These are phyloP conservation scores for Acleris cristana DNA, from an alignment of 2,888 invertebrate genomes.

Conservation along the genomic window DNA sequence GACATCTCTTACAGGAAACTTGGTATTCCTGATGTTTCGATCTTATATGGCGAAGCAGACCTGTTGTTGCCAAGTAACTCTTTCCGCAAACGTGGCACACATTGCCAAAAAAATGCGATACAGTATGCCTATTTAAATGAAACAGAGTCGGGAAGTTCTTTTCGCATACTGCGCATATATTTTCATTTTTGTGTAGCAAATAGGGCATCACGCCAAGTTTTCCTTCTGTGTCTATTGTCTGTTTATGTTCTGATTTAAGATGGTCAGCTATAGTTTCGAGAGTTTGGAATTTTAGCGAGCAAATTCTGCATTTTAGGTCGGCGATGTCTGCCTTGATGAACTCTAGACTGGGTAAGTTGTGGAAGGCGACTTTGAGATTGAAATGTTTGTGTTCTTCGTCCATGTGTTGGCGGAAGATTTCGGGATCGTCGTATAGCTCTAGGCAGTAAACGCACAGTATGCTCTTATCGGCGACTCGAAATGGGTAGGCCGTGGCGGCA, in stretches of 20 bases:
- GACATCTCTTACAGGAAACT: slow-evolving; percentile 66
- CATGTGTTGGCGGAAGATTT: slow-evolving; percentile 65
- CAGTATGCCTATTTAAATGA: slow-evolving; percentile 71
- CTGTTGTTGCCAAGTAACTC: slow-evolving; percentile 70
- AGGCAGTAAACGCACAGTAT: slow-evolving; percentile 77
- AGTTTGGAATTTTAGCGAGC: slow-evolving; percentile 48
- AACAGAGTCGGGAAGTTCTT: slow-evolving; percentile 67
- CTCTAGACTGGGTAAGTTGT: slow-evolving; percentile 69
- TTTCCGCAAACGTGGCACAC: slow-evolving; percentile 74
- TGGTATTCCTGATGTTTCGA: slow-evolving; percentile 71
- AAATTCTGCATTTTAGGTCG: slow-evolving; percentile 62
- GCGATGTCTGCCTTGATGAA: slow-evolving; percentile 73
- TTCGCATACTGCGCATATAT: slow-evolving; percentile 66
- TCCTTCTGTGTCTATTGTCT: slow-evolving; percentile 52
- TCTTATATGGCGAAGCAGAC: slow-evolving; percentile 64
- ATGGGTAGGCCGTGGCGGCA: slow-evolving; percentile 74
- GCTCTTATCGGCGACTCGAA: slow-evolving; percentile 73
- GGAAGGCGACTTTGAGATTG: slow-evolving; percentile 66
- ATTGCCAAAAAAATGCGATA: slow-evolving; percentile 71
- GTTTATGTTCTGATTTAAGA: slow-evolving; percentile 52
- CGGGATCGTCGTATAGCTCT: slow-evolving; percentile 68
- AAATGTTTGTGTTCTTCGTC: slow-evolving; percentile 65
- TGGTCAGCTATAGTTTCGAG: slow-evolving; percentile 62
- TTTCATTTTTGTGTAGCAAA: slow-evolving; percentile 58
- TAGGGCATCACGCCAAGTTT: slow-evolving; percentile 75